These are phyloP conservation scores for Helicoverpa armigera DNA, from an alignment of 1,140 invertebrate genomes.

Conservation along the genomic window DNA sequence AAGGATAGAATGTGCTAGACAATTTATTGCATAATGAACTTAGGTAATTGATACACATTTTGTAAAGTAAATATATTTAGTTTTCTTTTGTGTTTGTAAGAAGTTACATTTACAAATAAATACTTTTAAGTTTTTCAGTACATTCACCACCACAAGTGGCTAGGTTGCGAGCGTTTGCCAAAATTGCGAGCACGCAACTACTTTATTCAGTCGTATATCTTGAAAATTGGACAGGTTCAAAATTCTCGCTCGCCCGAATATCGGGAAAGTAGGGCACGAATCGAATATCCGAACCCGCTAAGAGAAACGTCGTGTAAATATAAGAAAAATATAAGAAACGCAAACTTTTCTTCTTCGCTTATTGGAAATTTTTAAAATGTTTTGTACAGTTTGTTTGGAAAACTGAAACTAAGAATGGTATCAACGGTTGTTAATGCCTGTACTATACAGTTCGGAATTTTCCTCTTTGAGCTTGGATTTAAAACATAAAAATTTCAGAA, in stretches of 20 bases:
- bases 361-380: slow-evolving; percentile 38
- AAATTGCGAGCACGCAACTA: slow-evolving; percentile 3
- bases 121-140: neutral
- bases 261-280: slow-evolving; percentile 28
- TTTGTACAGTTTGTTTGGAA: neutral
- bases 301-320: slow-evolving; percentile 29
- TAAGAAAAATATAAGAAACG: slow-evolving; percentile 32
- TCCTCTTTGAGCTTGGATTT: neutral
- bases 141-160: too few relatives aligned
- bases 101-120: neutral
- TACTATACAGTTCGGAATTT: neutral
- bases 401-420: neutral
- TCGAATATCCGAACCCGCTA: slow-evolving; percentile 20
- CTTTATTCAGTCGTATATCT: slow-evolving; percentile 20
- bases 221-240: slow-evolving; percentile 38
- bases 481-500: neutral
- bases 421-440: neutral
- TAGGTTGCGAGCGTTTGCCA: slow-evolving; percentile 8
- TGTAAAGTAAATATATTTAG: too few relatives aligned
- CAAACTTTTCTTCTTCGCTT: slow-evolving; percentile 5
- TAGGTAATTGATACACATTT: too few relatives aligned
- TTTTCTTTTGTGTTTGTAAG: too few relatives aligned
- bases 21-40: too few relatives aligned
- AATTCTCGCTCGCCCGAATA: slow-evolving; percentile 25
- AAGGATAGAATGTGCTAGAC: too few relatives aligned